Conservation (phyloP, 2,888 invertebrate genomes). For the Tetramorium bicarinatum region DNA sequence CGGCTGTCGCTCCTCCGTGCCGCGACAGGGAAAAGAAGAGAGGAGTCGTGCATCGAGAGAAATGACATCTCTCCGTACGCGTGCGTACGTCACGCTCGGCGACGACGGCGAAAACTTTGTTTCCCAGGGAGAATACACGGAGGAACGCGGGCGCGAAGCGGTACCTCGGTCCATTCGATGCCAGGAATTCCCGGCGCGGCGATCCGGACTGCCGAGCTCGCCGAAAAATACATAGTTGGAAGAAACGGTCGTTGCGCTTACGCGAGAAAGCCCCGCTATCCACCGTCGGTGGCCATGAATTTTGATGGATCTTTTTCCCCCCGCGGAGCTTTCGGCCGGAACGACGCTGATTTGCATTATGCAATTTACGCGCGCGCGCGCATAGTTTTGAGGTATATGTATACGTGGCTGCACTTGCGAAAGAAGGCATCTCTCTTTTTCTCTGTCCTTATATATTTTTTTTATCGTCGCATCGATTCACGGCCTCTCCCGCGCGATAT, state of each 20-base stretch:
- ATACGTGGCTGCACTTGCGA: neutral
- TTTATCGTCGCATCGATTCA: conserved; percentile 24
- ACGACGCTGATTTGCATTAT: conserved; percentile 53
- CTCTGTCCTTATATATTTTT: conserved; percentile 41
- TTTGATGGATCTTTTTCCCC: conserved; percentile 45
- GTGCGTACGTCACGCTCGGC: conserved; percentile 11
- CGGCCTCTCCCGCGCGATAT: neutral
- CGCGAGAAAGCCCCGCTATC: conserved; percentile 39
- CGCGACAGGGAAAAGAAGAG: neutral
- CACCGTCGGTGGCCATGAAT: conserved; percentile 45
- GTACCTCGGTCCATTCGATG: conserved; percentile 16
- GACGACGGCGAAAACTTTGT: conserved; percentile 57
- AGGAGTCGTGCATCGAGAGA: conserved; percentile 54
- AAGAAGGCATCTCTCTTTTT: neutral
- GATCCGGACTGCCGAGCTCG: conserved; percentile 24
- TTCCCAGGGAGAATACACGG: conserved; percentile 20
- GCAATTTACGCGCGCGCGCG: conserved; percentile 42
- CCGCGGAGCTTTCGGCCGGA: conserved; percentile 31
- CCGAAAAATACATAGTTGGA: conserved; percentile 46
- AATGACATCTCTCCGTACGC: conserved; percentile 45
- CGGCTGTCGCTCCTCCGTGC: neutral
- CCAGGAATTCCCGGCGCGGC: conserved; percentile 28
- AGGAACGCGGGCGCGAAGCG: neutral
- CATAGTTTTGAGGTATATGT: conserved; percentile 30
- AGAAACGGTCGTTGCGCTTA: conserved; percentile 45